Percentiles rank a stretch among this genome's conserved stretches.
Conservation (phyloP, 2,113 vertebrate genomes). For the Tor tambroides region DNA sequence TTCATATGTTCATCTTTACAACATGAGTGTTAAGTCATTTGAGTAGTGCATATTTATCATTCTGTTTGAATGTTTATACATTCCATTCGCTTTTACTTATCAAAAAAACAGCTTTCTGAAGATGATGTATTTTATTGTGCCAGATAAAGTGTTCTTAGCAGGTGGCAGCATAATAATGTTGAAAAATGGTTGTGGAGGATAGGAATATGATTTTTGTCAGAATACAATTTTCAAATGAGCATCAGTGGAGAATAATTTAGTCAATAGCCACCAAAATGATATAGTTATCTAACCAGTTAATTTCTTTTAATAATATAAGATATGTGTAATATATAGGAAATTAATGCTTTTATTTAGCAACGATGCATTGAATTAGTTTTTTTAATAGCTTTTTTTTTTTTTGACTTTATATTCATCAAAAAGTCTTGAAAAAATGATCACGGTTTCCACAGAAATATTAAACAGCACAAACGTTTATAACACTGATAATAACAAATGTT, state of each 20-base stretch:
- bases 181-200: neutral
- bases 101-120: neutral
- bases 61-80: conserved; percentile 11
- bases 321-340: too few species aligned
- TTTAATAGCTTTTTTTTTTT: too few species aligned
- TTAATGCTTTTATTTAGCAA: too few species aligned
- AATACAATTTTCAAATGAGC: neutral
- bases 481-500: neutral
- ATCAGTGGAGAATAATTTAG: neutral
- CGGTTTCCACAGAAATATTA: neutral
- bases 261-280: neutral
- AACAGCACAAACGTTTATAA: neutral
- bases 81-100: neutral
- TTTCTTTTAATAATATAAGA: neutral
- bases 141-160: neutral
- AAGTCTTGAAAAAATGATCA: neutral
- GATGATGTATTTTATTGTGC: neutral
- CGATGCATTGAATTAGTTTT: too few species aligned
- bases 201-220: neutral
- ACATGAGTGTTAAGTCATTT: conserved; percentile 1
- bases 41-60: conserved; percentile 12
- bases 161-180: neutral
- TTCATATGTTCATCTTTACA: conserved; percentile 40
- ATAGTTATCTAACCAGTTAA: neutral
- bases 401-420: neutral